Evolutionary conservation across 2,797 vertebrate genomes (phyloP).

Genomic region (Sebastiscus albofasciatus): DNA sequence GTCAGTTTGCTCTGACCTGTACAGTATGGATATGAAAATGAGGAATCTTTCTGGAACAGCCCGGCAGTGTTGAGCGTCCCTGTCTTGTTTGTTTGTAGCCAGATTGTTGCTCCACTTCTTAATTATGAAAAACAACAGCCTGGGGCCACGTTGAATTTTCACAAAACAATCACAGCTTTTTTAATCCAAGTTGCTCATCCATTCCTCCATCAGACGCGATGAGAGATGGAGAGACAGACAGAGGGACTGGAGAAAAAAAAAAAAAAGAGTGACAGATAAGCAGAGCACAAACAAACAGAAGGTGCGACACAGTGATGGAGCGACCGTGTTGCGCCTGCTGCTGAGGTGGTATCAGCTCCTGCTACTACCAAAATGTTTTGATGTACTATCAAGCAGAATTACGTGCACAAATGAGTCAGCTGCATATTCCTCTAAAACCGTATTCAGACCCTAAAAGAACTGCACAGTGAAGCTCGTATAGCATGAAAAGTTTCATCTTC

Average conservation of each 20-base stretch:
- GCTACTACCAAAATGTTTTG: constrained; percentile 33
- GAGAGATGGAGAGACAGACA: constrained; percentile 7
- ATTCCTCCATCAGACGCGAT: constrained; percentile 22
- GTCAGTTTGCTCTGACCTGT: constrained; percentile 14
- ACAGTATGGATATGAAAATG: constrained; percentile 14
- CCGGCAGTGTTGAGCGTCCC: constrained; percentile 23
- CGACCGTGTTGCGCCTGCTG: constrained; percentile 21
- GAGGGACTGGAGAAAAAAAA: background rate
- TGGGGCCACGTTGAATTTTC: constrained; percentile 57
- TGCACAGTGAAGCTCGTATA: background rate
- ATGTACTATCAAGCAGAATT: background rate
- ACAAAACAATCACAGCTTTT: constrained; percentile 54
- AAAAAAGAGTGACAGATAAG: constrained; percentile 35
- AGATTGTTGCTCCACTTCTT: constrained; percentile 66
- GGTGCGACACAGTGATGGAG: constrained; percentile 37
- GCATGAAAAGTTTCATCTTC: background rate
- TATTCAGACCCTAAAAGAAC: background rate
- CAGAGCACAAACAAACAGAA: constrained; percentile 53
- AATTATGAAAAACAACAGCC: constrained; percentile 76
- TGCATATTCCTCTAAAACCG: background rate
- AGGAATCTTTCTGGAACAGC: constrained; percentile 16
- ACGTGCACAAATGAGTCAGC: background rate
- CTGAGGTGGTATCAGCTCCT: constrained; percentile 26
- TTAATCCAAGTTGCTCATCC: constrained; percentile 28
- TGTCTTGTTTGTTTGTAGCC: constrained; percentile 45